Conservation (phyloP, 2,113 vertebrate species). For the human (Homo sapiens) region GRCh38 chr6:137828001-137828500, state of each 20-base stretch:
- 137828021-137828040: not conserved
- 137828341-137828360: not conserved
- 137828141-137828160: not conserved
- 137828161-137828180: not conserved
- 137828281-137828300: not conserved
- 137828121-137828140: not conserved
- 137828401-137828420: not conserved
- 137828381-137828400: not conserved
- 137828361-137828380: not conserved
- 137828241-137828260: not conserved
- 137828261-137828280: not conserved
- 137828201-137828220: not conserved
- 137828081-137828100: not conserved
- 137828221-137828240: not conserved
- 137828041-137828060: not conserved
- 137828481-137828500: conserved; percentile 29
- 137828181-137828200: not conserved
- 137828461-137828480: conserved; percentile 18
- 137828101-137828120: not conserved
- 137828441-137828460: conserved; percentile 52
- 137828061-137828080: not conserved
- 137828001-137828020: not conserved
- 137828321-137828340: not conserved
- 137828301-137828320: not conserved
- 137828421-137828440: not conserved